Base-by-base conservation (phyloP, 2,113 vertebrate species). In the Grammomys surdaster region DNA sequence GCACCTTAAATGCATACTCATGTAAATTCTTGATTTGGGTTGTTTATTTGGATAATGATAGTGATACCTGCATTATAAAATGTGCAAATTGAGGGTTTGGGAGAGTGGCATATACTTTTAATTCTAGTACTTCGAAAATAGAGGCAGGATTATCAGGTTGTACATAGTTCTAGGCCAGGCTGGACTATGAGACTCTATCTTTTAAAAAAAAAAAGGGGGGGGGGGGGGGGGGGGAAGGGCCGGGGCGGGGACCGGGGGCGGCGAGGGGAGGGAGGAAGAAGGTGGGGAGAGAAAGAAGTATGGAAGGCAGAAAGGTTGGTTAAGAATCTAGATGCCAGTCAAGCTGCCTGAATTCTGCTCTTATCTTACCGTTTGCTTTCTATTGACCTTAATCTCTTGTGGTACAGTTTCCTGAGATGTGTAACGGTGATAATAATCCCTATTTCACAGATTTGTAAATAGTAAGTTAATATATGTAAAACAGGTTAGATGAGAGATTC, bases 21-120 rank as follows among this genome's bases (percentile, higher is more conserved):
- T 20, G 17, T 33, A 91, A 77, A 90, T 73, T 73, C 48, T 63
- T 81, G 43, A 65, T 58, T 12, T 46, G 20, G 48, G 46, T 91
- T 76, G 58, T 60, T 58, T 58, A 56, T 88, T 81, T 95, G 65
- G 92, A 58, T 94, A 88, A 40, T 89, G 88, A n/a, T 94, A 90
- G 54, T 85, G 86, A 95, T 11, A 63, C 36, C 16, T 63, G 43
- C 24, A 51, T 80, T 97, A 54, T 2, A 51, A 76, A 88, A 73
- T 43, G 72, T 43, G 56, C 43, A 89, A 43, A 24, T 88, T 94
- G n/a, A 60, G 67, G 22, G 33, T 33, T 72, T 88, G 48, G 33
- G 7, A 36, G 56, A 12, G 48, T 56, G 13, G 20, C 33, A 51
- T 63, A 48, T 48, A 36, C 33, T 24, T 88, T 7, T 88, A n/a